These are phyloP conservation scores for Anableps anableps DNA, from an alignment of 2,797 vertebrate genomes.

Conservation along the genomic window DNA sequence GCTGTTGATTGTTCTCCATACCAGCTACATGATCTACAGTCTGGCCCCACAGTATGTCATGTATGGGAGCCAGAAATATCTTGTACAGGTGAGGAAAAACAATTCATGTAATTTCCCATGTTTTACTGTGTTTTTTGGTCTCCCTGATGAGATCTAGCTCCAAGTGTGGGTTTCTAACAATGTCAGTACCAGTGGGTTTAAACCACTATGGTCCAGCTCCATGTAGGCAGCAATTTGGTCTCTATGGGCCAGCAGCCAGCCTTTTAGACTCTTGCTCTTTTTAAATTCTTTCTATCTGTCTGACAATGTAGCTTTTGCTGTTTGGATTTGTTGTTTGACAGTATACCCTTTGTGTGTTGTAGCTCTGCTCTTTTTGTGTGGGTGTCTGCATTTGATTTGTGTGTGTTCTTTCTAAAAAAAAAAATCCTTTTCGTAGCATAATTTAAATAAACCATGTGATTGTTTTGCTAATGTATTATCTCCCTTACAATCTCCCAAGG, in stretches of 20 bases:
- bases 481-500: conserved; percentile 41
- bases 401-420: conserved; percentile 32
- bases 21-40: conserved; percentile 98
- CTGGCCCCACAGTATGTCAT: conserved; percentile 98
- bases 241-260: conserved; percentile 25
- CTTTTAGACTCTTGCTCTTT: conserved; percentile 56
- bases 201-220: conserved; percentile 31
- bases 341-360: conserved; percentile 43
- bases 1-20: conserved; percentile 96
- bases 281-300: conserved; percentile 48
- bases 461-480: conserved; percentile 43
- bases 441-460: conserved; percentile 42
- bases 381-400: conserved; percentile 51
- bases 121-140: conserved; percentile 25
- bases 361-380: conserved; percentile 38
- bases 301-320: conserved; percentile 39
- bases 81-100: conserved; percentile 85
- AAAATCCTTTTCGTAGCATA: conserved; percentile 26
- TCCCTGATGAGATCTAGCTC: conserved; percentile 3
- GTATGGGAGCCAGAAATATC: conserved; percentile 98
- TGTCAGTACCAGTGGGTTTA: conserved; percentile 26
- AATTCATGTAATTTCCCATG: neutral
- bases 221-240: conserved; percentile 41
- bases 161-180: conserved; percentile 22
- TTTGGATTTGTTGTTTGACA: conserved; percentile 48